Percentiles rank a stretch among this genome's conserved stretches.
phyloP scores from a whole-genome alignment of 64 coral and sea anemone genomes.

The Cladopsammia gracilis region DNA sequence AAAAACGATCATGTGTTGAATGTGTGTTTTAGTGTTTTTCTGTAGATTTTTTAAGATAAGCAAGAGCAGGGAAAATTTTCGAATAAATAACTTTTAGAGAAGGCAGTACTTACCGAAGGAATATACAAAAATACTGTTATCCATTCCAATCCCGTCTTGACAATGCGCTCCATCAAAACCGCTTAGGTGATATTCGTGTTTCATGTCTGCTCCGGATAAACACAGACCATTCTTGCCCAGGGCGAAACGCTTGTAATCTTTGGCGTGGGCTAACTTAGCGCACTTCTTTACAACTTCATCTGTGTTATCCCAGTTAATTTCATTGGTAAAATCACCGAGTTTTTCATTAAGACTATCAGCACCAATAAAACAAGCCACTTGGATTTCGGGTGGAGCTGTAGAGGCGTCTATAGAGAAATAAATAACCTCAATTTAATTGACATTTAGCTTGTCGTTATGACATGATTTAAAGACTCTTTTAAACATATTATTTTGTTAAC shows the following conservation, averaged over 20 bases:
- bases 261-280: neutral
- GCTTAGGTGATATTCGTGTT: neutral
- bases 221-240: conserved; percentile 49
- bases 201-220: conserved; percentile 4
- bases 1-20: no score
- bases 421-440: no score
- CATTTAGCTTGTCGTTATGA: no score
- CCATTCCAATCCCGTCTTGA: conserved; percentile 3
- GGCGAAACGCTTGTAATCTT: conserved; percentile 35
- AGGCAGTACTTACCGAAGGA: conserved; percentile 1
- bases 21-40: no score
- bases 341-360: conserved; percentile 17
- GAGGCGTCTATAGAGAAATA: no score
- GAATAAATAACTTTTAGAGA: no score
- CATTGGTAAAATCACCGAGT: conserved; percentile 6
- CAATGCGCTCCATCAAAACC: neutral
- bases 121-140: conserved; percentile 19
- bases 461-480: no score
- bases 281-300: conserved; percentile 18
- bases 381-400: neutral
- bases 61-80: no score
- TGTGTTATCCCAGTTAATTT: conserved; percentile 20
- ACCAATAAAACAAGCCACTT: neutral
- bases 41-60: no score
- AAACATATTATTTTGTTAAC: no score